Base-by-base conservation (phyloP, 2,797 vertebrate species). In the Centropyge bicolor region DNA sequence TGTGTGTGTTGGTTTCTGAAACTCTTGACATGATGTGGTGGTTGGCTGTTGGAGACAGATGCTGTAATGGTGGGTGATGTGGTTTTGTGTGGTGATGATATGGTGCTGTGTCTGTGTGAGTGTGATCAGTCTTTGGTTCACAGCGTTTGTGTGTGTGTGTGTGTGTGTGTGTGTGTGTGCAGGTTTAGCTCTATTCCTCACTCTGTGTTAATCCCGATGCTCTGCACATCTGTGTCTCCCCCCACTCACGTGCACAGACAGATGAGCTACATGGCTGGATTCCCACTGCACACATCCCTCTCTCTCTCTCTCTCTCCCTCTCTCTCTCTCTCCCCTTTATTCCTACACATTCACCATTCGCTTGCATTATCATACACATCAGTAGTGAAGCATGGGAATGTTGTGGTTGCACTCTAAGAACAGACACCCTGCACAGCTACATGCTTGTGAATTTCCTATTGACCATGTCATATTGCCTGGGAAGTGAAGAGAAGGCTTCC, bases 161-260 rank as follows among this genome's bases (percentile, higher is more conserved):
- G 48, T 64, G 79, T 72, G 31, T 76, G 82, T 67, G 64, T 62
- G 35, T 66, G 74, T 77, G 70, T 75, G 78, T 38, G 76, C 51
- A 81, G 71, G 79, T 90, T 90, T 83, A 84, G 78, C 86, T 87
- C 66, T 35, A 75, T 81, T 86, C 64, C 83, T 89, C 80, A 66
- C 88, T 88, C 81, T 89, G 86, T 88, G 84, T 79, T 93, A 95
- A 94, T 94, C 92, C 91, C 55, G 24, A 74, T 88, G 82, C 65
- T 74, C 86, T 87, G 86, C 91, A 93, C 93, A 94, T 93, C 93
- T 94, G 92, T 86, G 81, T 63, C 61, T 71, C 78, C 64, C 74
- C 82, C 83, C 81, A 62, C 90, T 92, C 92, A 93, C 91, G 89
- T 94, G 92, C 87, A 65, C 87, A 78, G 83, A 84, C 86, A 87